Evolutionary conservation across 1,140 invertebrate species (phyloP).

Genomic region (Saccostrea cuccullata): DNA sequence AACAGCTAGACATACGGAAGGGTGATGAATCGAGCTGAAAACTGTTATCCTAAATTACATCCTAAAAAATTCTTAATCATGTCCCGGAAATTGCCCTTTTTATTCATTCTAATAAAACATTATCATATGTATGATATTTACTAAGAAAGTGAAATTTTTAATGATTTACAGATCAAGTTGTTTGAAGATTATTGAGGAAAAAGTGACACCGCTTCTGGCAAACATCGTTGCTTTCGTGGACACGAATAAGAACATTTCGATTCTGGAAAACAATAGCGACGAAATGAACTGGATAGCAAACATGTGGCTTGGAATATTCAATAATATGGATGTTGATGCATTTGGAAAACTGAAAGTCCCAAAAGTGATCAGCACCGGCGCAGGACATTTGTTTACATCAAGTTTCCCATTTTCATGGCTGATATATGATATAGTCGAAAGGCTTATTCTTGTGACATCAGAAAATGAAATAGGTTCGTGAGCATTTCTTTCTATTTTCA

Average conservation of each 20-base stretch:
- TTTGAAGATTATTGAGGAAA: slow-evolving; percentile 51
- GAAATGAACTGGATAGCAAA: slow-evolving; percentile 44
- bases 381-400: slow-evolving; percentile 44
- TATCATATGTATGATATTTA: too few relatives aligned
- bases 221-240: slow-evolving; percentile 68
- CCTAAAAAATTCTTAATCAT: too few relatives aligned
- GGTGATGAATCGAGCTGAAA: too few relatives aligned
- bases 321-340: slow-evolving; percentile 39
- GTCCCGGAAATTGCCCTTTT: too few relatives aligned
- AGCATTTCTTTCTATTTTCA: not conserved
- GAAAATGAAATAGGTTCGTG: not conserved
- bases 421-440: slow-evolving; percentile 49
- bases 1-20: too few relatives aligned
- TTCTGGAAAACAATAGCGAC: slow-evolving; percentile 43
- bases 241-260: slow-evolving; percentile 66
- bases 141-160: too few relatives aligned
- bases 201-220: slow-evolving; percentile 67
- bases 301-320: slow-evolving; percentile 59
- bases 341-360: slow-evolving; percentile 51
- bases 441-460: not conserved
- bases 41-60: too few relatives aligned
- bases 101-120: too few relatives aligned
- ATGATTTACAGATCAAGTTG: not conserved
- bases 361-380: slow-evolving; percentile 14
- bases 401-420: slow-evolving; percentile 69